Evolutionary conservation across 1,140 invertebrate genomes (phyloP).

Genomic region (Listronotus bonariensis): DNA sequence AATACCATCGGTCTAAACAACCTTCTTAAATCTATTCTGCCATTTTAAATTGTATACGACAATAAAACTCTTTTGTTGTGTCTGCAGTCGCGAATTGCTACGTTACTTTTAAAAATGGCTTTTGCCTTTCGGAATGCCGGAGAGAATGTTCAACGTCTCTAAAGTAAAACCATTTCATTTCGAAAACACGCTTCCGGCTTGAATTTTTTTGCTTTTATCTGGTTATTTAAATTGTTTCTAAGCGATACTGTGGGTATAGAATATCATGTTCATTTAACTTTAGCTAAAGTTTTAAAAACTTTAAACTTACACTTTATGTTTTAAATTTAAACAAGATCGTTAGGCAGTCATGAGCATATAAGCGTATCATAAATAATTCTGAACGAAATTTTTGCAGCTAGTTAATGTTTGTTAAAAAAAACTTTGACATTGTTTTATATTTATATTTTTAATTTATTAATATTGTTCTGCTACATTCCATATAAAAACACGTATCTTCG

Average conservation of each 20-base stretch:
- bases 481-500: no score
- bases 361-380: no score
- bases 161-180: slow-evolving; percentile 26
- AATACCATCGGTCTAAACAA: slow-evolving; percentile 32
- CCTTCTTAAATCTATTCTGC: slow-evolving; percentile 24
- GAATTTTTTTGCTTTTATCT: slow-evolving; percentile 14
- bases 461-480: no score
- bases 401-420: no score
- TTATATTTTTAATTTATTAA: no score
- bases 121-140: slow-evolving; percentile 1
- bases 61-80: slow-evolving; percentile 25
- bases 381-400: no score
- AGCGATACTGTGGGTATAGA: slow-evolving; percentile 27
- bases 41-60: slow-evolving; percentile 27
- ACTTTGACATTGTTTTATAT: no score
- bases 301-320: slow-evolving; percentile 27
- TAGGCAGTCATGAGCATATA: slow-evolving; percentile 25
- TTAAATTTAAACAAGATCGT: slow-evolving; percentile 28
- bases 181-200: slow-evolving; percentile 14
- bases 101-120: slow-evolving; percentile 21
- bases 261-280: slow-evolving; percentile 34
- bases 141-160: background rate
- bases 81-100: slow-evolving; percentile 11
- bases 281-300: slow-evolving; percentile 21
- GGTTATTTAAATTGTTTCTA: slow-evolving; percentile 25